Evolutionary conservation across 1,140 invertebrate genomes (phyloP), one percentile per base, ranked within the genome.

Genomic region (Vanessa atalanta): DNA sequence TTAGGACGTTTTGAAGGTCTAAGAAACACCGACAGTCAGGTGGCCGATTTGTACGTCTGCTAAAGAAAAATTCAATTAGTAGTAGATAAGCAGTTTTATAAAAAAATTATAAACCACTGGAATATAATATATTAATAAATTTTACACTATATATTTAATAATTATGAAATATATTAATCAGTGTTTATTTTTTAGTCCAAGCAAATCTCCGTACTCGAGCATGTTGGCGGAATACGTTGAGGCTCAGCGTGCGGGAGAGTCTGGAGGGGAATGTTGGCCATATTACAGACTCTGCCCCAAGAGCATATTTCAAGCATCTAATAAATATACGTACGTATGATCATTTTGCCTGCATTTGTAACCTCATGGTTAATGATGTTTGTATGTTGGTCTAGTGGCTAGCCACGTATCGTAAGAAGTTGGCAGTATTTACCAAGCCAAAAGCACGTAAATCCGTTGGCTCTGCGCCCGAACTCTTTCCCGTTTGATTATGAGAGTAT

Each of bases 231-330:
- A 97, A 80, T 97, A 97, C 80, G 96, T 97, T 0, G 94, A 95
- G 48, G 97, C 97, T 0, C 96, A 97, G 89, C 94, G 94, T 20
- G 94, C 95, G n/a, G 97, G 97, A n/a, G 94, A 93, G 73, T 93
- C 94, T 4, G 93, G 94, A 16, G 95, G 96, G n/a, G 96, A 97
- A 86, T 97, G 97, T 87, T 97, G 96, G 95, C 96, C 96, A 3
- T 97, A 97, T 81, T 96, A 96, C 88, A 96, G 96, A 84, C 94
- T 95, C 23, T 97, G 97, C 83, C 95, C 96, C n/a, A 96, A 96
- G 87, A 97, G 96, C 43, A 93, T 97, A 26, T 97, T 97, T 83
- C 93, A 95, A 73, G 91, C 94, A 15, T 83, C 83, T 65, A 95
- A 95, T 87, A 95, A 95, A 88, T 96, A 96, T 83, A 93, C 94